These are phyloP conservation scores for Torymus tubicola DNA, from an alignment of 2,888 invertebrate genomes.

Conservation along the genomic window DNA sequence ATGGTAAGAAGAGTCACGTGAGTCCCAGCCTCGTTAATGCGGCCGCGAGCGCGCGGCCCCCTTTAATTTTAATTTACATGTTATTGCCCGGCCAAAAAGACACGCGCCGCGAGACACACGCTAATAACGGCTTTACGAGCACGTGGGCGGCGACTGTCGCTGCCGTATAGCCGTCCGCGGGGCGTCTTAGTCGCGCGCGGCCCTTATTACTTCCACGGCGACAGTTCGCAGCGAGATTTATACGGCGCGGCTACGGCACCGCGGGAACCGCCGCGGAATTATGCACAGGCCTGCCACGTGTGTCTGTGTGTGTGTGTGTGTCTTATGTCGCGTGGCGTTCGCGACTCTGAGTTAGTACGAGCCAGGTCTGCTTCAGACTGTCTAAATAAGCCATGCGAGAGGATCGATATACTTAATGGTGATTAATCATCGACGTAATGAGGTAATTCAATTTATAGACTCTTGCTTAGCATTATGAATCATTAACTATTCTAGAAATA, in stretches of 20 bases:
- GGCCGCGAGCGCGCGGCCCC: conserved; percentile 15
- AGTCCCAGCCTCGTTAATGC: conserved; percentile 34
- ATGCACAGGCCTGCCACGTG: too few species aligned
- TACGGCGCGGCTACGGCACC: background rate
- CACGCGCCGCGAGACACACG: conserved; percentile 12
- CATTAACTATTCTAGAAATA: too few species aligned
- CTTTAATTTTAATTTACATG: conserved; percentile 53
- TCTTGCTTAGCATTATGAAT: too few species aligned
- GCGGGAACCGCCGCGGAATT: background rate
- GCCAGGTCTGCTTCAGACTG: too few species aligned
- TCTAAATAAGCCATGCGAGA: too few species aligned
- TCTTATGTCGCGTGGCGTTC: too few species aligned
- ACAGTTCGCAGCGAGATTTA: background rate
- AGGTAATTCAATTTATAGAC: too few species aligned
- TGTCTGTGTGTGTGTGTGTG: too few species aligned
- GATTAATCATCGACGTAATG: too few species aligned
- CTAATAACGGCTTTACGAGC: conserved; percentile 16
- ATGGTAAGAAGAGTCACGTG: conserved; percentile 45
- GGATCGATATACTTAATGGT: too few species aligned
- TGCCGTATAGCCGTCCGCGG: background rate
- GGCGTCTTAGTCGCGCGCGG: conserved; percentile 15
- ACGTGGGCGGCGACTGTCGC: conserved; percentile 17
- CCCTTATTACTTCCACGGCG: background rate
- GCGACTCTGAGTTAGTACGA: too few species aligned
- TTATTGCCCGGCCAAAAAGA: conserved; percentile 42